Base-by-base conservation (phyloP, 2,113 vertebrate genomes). In the Chaenogobius annularis region DNA sequence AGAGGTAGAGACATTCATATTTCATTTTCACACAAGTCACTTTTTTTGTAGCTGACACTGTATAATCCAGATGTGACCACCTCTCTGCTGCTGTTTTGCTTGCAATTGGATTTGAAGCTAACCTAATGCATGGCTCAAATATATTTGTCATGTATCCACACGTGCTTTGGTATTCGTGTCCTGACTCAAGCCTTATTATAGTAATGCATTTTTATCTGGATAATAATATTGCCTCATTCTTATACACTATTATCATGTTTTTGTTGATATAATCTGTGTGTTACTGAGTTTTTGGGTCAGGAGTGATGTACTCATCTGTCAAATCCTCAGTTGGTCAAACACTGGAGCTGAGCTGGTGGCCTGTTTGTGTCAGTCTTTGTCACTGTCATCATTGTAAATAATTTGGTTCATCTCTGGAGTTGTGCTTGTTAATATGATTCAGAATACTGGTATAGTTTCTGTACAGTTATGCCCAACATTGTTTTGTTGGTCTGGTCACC, bases 71-170 rank as follows among this genome's bases (percentile, higher is more conserved):
- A 70, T 82, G 62, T 76, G 81, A 81, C 77, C 66, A 65, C 67
- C 70, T 78, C 78, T 23, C 26, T 62, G 73, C 79, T 84, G 74
- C 80, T 83, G 76, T 81, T 75, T 81, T 84, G 84, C 84, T 90
- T 82, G 83, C 84, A 86, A 82, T 86, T 71, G 40, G 81, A 83
- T 64, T 90, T 75, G 84, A 74, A 87, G 77, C 73, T 66, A 73
- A 78, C 61, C 77, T 77, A 83, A 82, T 89, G 90, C 91, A 91
- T 92, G 90, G 85, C 85, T 84, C 84, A 86, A 86, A 83, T 83
- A 40, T 69, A 61, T 80, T 74, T 48, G 55, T 87, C n/a, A 79
- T 74, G 85, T 22, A 55, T 63, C 73, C 86, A 70, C 73, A 26
- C 70, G 77, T 87, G 70, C 78, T 77, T 81, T 88, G 70, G 77